Conservation (phyloP, 2,888 invertebrate species). For the Drosophila barbarae region DNA sequence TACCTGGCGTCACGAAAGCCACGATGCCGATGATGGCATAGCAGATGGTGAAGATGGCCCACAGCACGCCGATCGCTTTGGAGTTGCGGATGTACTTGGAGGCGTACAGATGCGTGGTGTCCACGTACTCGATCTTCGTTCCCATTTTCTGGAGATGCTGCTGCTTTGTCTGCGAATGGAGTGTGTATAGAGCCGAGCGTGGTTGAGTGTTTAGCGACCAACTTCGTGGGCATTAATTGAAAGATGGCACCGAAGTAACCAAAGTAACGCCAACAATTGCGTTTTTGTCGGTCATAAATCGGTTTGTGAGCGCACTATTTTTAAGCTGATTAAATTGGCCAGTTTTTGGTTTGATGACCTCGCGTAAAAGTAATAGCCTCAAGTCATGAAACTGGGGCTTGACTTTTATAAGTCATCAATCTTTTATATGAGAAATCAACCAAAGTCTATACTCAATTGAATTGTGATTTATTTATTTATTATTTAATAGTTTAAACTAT, state of each 20-base stretch:
- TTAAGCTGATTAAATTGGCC: constrained; percentile 63
- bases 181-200: constrained; percentile 23
- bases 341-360: constrained; percentile 69
- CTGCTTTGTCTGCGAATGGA: constrained; percentile 42
- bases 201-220: constrained; percentile 45
- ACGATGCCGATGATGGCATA: constrained; percentile 97
- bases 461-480: background rate
- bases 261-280: constrained; percentile 21
- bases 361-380: constrained; percentile 42
- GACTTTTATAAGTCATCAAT: constrained; percentile 25
- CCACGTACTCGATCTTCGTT: constrained; percentile 95
- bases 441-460: no score
- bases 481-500: background rate
- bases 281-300: constrained; percentile 56
- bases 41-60: constrained; percentile 98
- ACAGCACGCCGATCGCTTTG: constrained; percentile 96
- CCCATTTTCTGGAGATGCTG: constrained; percentile 82
- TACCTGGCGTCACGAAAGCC: constrained; percentile 93
- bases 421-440: background rate
- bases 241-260: constrained; percentile 30
- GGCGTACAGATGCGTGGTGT: constrained; percentile 93
- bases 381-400: constrained; percentile 46
- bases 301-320: constrained; percentile 35
- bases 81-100: constrained; percentile 95
- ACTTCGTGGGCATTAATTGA: constrained; percentile 34